Evolutionary conservation across 2,797 vertebrate genomes (phyloP), one percentile per base, ranked within the genome.

Genomic region (Denticeps clupeoides): DNA sequence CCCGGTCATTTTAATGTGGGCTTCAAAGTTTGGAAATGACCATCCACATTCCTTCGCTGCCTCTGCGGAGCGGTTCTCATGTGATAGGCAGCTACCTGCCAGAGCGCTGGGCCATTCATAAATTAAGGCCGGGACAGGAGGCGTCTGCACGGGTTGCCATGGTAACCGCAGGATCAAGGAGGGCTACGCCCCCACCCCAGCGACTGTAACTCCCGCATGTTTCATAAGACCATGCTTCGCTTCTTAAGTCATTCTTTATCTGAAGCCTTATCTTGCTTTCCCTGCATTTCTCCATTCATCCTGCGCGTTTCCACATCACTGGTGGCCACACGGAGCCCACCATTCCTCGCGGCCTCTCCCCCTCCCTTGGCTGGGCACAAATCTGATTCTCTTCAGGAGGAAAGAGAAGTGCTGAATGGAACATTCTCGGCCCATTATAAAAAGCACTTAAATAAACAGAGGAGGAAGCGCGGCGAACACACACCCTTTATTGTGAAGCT

Each of bases 401-500:
- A 90, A 90, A 75, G 76, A 70, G 72, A 76, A 10, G 68, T 49
- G 37, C 67, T 65, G 69, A 82, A 82, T 70, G 68, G 70, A 81
- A 81, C 77, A 49, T 45, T 4, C n/a, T n/a, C 45, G 74, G 63
- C 1, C 77, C 70, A 87, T 89, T 88, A 84, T 86, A 76, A 85
- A 84, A 75, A 72, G 62, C 65, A 80, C 78, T 85, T 77, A 83
- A 71, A 88, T 73, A 88, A 89, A 87, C 81, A 83, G 25, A 47
- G 59, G 21, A 82, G 86, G 88, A 91, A 91, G 79, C 75, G 72
- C 74, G 65, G 51, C 74, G 82, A 71, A 69, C 70, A 69, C 76
- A 82, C 86, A 41, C 87, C 87, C 86, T 84, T 79, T 85, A 89
- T 86, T 89, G 83, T 89, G 79, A 78, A 60, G 53, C 31, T 35